Evolutionary conservation across 2,113 vertebrate genomes (phyloP), one percentile per base, ranked within the genome.

Genomic region (Rattus rattus): DNA sequence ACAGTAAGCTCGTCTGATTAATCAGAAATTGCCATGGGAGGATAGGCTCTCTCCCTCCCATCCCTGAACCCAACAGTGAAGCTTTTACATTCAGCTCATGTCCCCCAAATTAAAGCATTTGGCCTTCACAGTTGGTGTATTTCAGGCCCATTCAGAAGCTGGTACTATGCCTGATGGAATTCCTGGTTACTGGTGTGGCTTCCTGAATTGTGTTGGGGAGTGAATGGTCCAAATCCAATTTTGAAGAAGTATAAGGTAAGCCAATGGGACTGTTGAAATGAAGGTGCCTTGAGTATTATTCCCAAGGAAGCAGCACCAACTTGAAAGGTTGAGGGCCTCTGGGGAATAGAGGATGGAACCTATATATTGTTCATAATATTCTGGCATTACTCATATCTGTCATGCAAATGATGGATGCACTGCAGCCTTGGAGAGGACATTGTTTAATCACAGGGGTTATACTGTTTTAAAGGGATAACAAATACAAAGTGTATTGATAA

Each of bases 61-160:
- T 88, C 13, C 43, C 63, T 43, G 17, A 94, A 87, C 22, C 52
- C 14, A 88, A 72, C 26, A 26, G 87, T 33, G 65, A 49, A 16
- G 69, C 17, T 77, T 81, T 94, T 88, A 56, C 9, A 70, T 75
- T 24, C 39, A 91, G 19, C 36, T 83, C 43, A 36, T n/a, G 17
- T 36, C 20, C 54, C 39, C 39, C 24, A 89, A 67, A 84, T 85
- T 70, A 81, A 79, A 92, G 36, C 22, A 70, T 28, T n/a, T 81
- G 72, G 19, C 65, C 43, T 90, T 88, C 26, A 88, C 13, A 92
- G 67, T 73, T 19, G 13, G 36, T 39, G 77, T 87, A 67, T 49
- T 84, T 92, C 61, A 92, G 88, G 76, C 28, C 24, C 28, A 56
- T 36, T 92, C 73, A 88, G 75, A 94, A 65, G 54, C 43, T 19